Base-by-base conservation (phyloP, 2,113 vertebrate species). In the Gnathochromis pfefferi region DNA sequence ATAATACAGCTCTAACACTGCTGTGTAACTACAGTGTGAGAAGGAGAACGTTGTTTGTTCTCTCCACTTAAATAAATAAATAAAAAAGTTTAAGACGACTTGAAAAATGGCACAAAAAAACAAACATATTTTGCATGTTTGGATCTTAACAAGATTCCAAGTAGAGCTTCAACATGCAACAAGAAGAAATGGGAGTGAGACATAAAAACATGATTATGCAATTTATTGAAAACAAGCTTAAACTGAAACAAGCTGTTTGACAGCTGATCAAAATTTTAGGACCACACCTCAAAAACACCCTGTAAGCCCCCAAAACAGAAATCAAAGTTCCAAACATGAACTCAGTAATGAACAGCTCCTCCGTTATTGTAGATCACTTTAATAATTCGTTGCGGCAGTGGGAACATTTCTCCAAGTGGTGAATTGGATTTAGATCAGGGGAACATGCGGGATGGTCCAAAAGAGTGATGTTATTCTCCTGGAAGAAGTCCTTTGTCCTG, bases 41-140 rank as follows among this genome's bases (percentile, higher is more conserved):
- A 60, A 33, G 17, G 58, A 35, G 58, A 1, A 7, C 58, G 1
- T 2, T 35, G 31, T 12, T 63, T 63, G 58, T 63, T 35, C 17
- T 63, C 58, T 63, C 2, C 4, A 63, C 31, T 63, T 35, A 0
- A 19, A 19, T 7, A 63, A 23, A 12, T 23, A 54, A 54, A 21
- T 54, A 54, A 12, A 12, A 12, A 33, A 0, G 9, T 33, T 63
- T 19, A 63, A 0, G 58, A 19, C 31, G 0, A 11, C 58, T 11
- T 35, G 58, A 63, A 35, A 63, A 63, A 63, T 63, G 1, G 31
- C 6, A 10, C 26, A 28, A 58, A 60, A 60, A 57, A 31, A 14
- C 0, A 19, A 35, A 57, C 31, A n/a, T 35, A 63, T 35, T 63
- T 63, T 35, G 28, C 2, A 63, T 33, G 58, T 33, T 63, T 63